Evolutionary conservation across 2,888 invertebrate genomes (phyloP).

Genomic region (Drosophila pullipes): DNA sequence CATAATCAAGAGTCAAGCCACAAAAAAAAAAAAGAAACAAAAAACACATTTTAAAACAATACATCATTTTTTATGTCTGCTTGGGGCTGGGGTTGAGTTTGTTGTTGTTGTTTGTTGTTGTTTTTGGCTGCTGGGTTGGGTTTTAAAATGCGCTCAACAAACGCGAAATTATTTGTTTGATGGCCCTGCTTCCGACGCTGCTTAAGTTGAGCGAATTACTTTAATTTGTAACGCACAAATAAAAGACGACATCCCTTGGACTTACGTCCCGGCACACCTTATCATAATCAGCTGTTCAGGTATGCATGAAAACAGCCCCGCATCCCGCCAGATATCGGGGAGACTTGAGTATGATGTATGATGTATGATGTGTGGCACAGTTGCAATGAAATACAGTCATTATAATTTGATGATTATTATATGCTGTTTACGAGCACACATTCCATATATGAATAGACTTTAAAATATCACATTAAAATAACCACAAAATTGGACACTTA

Average conservation of each 20-base stretch:
- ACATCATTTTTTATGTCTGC: conserved; percentile 63
- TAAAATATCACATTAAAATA: conserved; percentile 36
- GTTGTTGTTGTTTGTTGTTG: neutral
- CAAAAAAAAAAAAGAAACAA: conserved; percentile 24
- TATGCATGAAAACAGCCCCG: conserved; percentile 62
- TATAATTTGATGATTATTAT: conserved; percentile 67
- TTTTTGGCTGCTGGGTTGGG: neutral
- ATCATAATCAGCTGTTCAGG: conserved; percentile 60
- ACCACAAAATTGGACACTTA: neutral
- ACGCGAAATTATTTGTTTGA: conserved; percentile 70
- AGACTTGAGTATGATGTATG: conserved; percentile 71
- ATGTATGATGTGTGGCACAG: conserved; percentile 74
- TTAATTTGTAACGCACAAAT: conserved; percentile 66
- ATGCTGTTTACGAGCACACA: conserved; percentile 16
- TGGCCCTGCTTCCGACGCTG: conserved; percentile 37
- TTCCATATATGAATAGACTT: conserved; percentile 7
- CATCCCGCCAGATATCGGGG: neutral
- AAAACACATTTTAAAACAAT: conserved; percentile 59
- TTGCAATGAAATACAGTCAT: conserved; percentile 57
- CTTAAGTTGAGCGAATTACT: conserved; percentile 71
- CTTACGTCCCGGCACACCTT: neutral
- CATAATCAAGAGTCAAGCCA: conserved; percentile 61
- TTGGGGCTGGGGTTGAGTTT: conserved; percentile 9
- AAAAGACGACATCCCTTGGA: conserved; percentile 20
- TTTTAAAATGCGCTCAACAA: conserved; percentile 24